These are phyloP conservation scores for Pomatostomus ruficeps DNA, from an alignment of 2,113 vertebrate species.

Conservation along the genomic window DNA sequence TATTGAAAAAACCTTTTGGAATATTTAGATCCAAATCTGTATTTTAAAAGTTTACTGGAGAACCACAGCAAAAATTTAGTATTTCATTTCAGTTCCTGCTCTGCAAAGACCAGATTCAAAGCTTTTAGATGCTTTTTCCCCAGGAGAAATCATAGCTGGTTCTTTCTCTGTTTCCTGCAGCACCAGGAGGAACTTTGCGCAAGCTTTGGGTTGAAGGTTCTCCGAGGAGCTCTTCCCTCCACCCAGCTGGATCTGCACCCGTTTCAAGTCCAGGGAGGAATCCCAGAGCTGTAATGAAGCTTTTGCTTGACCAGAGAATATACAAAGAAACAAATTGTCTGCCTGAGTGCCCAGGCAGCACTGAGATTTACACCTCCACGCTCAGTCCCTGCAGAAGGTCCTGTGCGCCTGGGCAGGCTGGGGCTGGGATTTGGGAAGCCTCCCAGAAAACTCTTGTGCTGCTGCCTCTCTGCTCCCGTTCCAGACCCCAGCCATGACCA, in stretches of 20 bases:
- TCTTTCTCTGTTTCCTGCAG: neutral
- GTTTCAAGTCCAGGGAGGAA: neutral
- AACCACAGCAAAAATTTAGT: neutral
- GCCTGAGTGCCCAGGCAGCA: neutral
- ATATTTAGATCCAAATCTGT: neutral
- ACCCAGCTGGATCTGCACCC: neutral
- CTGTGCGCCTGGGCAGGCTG: neutral
- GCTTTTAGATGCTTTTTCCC: neutral
- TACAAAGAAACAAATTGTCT: neutral
- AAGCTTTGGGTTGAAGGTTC: neutral
- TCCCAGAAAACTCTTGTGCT: conserved; percentile 27
- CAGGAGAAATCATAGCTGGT: neutral
- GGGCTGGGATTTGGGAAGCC: conserved; percentile 28
- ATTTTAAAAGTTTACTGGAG: neutral
- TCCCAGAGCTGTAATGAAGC: accelerated
- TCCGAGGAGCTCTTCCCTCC: neutral
- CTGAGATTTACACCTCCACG: accelerated
- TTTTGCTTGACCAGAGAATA: neutral
- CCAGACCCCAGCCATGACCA: conserved; percentile 42
- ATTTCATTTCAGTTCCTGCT: neutral
- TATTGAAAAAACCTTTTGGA: neutral
- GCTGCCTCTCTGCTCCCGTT: conserved; percentile 27
- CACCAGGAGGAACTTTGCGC: neutral
- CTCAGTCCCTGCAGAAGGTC: neutral
- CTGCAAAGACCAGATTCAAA: neutral